Evolutionary conservation across 2,113 vertebrate species (phyloP).

Genomic region (Reinhardtius hippoglossoides): DNA sequence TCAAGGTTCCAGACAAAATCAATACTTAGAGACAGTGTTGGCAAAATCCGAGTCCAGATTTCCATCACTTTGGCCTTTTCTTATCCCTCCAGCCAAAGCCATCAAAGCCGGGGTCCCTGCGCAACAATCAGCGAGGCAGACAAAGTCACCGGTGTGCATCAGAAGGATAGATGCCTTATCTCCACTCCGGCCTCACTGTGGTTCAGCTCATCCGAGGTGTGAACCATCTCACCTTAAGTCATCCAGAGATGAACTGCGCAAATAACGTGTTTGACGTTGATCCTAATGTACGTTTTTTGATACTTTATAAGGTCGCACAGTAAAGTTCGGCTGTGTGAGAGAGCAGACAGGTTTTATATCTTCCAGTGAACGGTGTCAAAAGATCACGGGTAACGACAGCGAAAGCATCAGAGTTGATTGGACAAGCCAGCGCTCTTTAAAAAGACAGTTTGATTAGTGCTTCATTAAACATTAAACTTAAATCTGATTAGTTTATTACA

Average conservation of each 20-base stretch:
- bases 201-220: slow-evolving; percentile 43
- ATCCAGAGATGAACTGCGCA: slow-evolving; percentile 21
- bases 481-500: too few relatives aligned
- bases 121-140: slow-evolving; percentile 60
- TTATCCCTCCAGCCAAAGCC: slow-evolving; percentile 69
- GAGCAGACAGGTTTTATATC: neutral
- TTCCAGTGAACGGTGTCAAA: neutral
- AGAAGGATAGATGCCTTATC: slow-evolving; percentile 69
- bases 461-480: too few relatives aligned
- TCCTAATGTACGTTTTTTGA: slow-evolving; percentile 10
- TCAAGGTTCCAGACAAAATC: slow-evolving; percentile 83
- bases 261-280: slow-evolving; percentile 6
- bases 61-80: slow-evolving; percentile 77
- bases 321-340: neutral
- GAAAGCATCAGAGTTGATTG: too few relatives aligned
- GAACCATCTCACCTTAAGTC: slow-evolving; percentile 47
- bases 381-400: neutral
- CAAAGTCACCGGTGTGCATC: slow-evolving; percentile 76
- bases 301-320: neutral
- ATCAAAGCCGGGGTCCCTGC: slow-evolving; percentile 67
- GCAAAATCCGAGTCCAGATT: slow-evolving; percentile 71
- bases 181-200: slow-evolving; percentile 29
- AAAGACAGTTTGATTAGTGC: too few relatives aligned
- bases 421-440: too few relatives aligned
- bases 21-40: slow-evolving; percentile 75